Evolutionary conservation across 1,140 invertebrate genomes (phyloP).

Genomic region (Drosophila pallidifrons): DNA sequence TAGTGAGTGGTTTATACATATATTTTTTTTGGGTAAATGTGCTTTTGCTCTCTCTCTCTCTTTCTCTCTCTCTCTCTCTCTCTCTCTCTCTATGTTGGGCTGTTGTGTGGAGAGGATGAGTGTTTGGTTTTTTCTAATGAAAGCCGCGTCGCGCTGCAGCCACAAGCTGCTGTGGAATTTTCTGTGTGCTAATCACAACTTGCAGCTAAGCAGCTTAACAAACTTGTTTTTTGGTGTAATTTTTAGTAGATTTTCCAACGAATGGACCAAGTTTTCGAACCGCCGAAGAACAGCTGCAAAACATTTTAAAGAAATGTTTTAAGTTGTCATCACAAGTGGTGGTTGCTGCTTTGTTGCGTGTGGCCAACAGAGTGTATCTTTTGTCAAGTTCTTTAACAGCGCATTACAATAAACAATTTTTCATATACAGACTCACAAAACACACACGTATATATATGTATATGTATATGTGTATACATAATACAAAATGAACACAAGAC

Average conservation of each 20-base stretch:
- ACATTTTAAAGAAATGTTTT: conserved; percentile 35
- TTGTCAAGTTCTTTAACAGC: conserved; percentile 72
- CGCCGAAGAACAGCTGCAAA: conserved; percentile 39
- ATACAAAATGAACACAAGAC: conserved; percentile 17
- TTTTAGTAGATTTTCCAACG: conserved; percentile 41
- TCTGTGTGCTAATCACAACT: conserved; percentile 77
- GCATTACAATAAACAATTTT: conserved; percentile 81
- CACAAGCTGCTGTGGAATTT: conserved; percentile 50
- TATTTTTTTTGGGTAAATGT: conserved; percentile 8
- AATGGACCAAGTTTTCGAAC: conserved; percentile 36
- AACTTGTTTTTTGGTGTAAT: conserved; percentile 75
- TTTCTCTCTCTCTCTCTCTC: not conserved
- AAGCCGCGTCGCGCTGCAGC: conserved; percentile 55
- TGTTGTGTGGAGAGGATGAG: conserved; percentile 9
- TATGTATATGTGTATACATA: not conserved
- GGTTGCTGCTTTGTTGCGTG: conserved; percentile 26
- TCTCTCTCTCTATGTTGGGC: not conserved
- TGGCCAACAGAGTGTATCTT: conserved; percentile 34
- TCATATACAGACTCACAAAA: conserved; percentile 55
- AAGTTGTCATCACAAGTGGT: conserved; percentile 46
- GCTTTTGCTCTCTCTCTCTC: not conserved
- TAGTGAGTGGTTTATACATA: conserved; percentile 19
- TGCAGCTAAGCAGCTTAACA: conserved; percentile 78
- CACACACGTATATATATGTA: conserved; percentile 12
- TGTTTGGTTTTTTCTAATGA: conserved; percentile 65